Base-by-base conservation (phyloP, 2,888 invertebrate genomes). In the Drosophila paranaensis region DNA sequence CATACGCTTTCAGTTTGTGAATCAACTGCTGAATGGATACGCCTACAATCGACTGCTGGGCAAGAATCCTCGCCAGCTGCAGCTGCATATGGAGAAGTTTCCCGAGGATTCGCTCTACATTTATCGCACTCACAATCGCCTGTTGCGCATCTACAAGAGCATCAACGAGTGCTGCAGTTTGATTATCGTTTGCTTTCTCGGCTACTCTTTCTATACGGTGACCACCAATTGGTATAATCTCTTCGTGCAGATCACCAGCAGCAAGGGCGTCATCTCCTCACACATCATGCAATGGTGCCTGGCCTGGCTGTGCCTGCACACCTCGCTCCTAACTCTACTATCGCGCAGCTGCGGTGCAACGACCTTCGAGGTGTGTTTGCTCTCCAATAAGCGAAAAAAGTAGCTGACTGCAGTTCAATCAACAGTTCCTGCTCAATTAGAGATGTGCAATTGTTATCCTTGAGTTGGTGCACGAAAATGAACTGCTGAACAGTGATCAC, bases 201-300 rank as follows among this genome's bases (percentile, higher is more conserved):
- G 91, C 3, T 92, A 90, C 62, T 88, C 91, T 3, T 92, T 92
- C 66, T 92, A 92, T 63, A 89, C 89, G 20, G 91, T 92, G 46
- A 92, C 92, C 30, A 91, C 92, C 35, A 91, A 90, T 35, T 90
- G 91, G 14, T 92, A 92, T n/a, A 90, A 91, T 71, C 81, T 92
- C 0, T 92, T 92, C 58, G 90, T 92, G 2, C 91, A 92, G 70
- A 90, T 92, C 35, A 91, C 91, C 56, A 90, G 84, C 54, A 89
- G 81, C 33, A 84, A 84, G 48, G 74, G 79, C 4, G 53, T 66
- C 37, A 74, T 90, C 10, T 91, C 92, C 0, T 13, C 74, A 14
- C 77, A 78, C 46, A 76, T 90, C 4, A 42, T 92, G 46, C 89
- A 91, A 53, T 84, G 89, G 71, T 90, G 90, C 53, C 73, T 89